Percentiles rank a stretch among this genome's conserved stretches.
These are phyloP conservation scores for Melanerpes formicivorus DNA, from an alignment of 2,113 vertebrate species.

Conservation along the genomic window DNA sequence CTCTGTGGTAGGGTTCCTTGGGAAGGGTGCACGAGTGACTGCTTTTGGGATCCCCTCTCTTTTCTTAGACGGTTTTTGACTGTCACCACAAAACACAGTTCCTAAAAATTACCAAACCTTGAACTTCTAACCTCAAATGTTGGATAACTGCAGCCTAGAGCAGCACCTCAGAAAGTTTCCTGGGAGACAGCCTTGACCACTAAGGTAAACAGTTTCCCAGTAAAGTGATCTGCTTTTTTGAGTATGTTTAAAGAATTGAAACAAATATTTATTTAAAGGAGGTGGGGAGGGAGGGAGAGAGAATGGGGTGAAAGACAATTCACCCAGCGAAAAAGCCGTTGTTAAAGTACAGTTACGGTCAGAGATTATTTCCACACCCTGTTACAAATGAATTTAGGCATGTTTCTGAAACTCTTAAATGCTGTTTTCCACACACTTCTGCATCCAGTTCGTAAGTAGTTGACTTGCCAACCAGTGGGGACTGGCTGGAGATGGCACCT, in stretches of 20 bases:
- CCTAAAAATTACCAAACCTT: not conserved
- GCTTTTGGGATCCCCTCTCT: not conserved
- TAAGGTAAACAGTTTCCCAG: not conserved
- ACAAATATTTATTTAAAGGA: slow-evolving; percentile 35
- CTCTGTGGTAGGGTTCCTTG: not conserved
- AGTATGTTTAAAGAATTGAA: slow-evolving; percentile 26
- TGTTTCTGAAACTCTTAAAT: not conserved
- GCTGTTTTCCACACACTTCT: not conserved
- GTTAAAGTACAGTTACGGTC: not conserved
- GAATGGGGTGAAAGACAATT: not conserved
- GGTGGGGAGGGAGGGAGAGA: not conserved
- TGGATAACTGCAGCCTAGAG: not conserved
- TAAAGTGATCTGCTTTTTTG: not conserved
- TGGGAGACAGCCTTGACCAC: not conserved
- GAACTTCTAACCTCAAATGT: not conserved
- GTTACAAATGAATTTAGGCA: not conserved
- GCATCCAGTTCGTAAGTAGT: rapidly evolving
- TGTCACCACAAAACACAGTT: not conserved
- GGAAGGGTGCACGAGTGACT: not conserved
- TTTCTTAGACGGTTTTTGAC: not conserved
- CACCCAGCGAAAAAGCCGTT: not conserved
- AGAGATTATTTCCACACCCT: not conserved
- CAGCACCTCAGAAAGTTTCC: not conserved
- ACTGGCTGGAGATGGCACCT: not conserved
- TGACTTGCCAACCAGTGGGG: not conserved